Evolutionary conservation across 2,113 vertebrate genomes (phyloP).

Genomic region (Gadus chalcogrammus): DNA sequence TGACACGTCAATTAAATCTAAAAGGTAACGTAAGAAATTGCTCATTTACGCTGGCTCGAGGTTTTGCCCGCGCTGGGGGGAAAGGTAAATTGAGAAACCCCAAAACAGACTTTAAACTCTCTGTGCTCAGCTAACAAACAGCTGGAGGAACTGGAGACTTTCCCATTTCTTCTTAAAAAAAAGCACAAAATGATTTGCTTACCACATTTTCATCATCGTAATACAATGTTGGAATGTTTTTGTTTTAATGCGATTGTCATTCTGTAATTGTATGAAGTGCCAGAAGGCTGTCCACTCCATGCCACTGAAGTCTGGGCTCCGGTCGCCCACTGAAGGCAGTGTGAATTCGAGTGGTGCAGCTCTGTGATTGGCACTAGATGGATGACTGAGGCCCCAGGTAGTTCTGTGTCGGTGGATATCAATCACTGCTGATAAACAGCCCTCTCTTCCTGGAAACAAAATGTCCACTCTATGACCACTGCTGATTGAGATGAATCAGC

Average conservation of each 20-base stretch:
- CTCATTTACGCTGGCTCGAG: too few species aligned
- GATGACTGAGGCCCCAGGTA: conserved; percentile 54
- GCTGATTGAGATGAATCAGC: conserved; percentile 63
- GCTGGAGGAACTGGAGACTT: too few species aligned
- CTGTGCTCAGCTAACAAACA: too few species aligned
- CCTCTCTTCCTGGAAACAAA: conserved; percentile 54
- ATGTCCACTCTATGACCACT: conserved; percentile 52
- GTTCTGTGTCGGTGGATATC: conserved; percentile 56
- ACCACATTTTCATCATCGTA: background rate
- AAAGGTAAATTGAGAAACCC: too few species aligned
- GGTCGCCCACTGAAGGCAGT: conserved; percentile 20
- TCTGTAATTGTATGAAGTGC: conserved; percentile 1
- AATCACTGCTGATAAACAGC: conserved; percentile 61
- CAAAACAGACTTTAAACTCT: too few species aligned
- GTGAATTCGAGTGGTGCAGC: conserved; percentile 49
- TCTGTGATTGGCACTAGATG: conserved; percentile 57
- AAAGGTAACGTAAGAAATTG: too few species aligned
- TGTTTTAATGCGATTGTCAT: background rate
- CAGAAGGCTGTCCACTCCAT: conserved; percentile 7
- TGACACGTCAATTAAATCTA: too few species aligned
- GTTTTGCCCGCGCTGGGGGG: too few species aligned
- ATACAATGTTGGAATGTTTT: background rate
- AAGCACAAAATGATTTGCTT: background rate
- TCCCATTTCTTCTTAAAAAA: too few species aligned
- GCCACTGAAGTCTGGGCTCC: conserved; percentile 4